Base-by-base conservation (phyloP, 2,797 vertebrate genomes). In the Pantherophis alleghaniensis region DNA sequence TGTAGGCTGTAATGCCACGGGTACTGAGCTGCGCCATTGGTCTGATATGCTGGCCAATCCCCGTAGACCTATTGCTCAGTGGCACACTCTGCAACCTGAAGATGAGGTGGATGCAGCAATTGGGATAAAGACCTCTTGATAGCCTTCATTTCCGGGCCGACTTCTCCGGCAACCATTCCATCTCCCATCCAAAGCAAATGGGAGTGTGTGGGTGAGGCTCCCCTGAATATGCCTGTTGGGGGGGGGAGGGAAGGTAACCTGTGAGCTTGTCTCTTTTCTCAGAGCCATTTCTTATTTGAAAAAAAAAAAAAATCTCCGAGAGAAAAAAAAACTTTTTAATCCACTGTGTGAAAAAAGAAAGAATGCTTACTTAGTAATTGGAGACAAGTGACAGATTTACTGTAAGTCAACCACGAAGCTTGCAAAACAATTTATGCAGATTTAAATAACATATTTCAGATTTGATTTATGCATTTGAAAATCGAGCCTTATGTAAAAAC, bases 11-110 rank as follows among this genome's bases (percentile, higher is more conserved):
- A 98, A 98, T 0, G 98, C 97, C 0, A 98, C 98, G 0, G 98
- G 98, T 2, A 98, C 98, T 0, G 98, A 98, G 92, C 97, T 99
- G 66, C 98, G 98, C 79, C 99, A 99, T 94, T 99, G 99, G 99
- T 98, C 98, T 0, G 99, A 99, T 53, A 99, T 99, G 99, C 96
- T 99, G 92, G 98, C 98, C 93, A 99, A 98, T 93, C 99, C 99
- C 3, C 98, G 99, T 66, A 98, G 98, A 92, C 98, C 99, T 22
- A 98, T 99, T 0, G 99, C 98, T 88, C 98, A 99, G 97, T 99
- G 99, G 99, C 98, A 99, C 97, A 98, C 98, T 0, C 98, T 99
- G 89, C 95, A 98, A 94, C 97, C 98, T 0, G 98, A 99, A 42
- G 98, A 99, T 86, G 98, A 99, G 88, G 97, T 98, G 7, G 98